These are phyloP conservation scores for Alloscopus bannaensis DNA, from an alignment of 2,888 invertebrate species.

Conservation along the genomic window DNA sequence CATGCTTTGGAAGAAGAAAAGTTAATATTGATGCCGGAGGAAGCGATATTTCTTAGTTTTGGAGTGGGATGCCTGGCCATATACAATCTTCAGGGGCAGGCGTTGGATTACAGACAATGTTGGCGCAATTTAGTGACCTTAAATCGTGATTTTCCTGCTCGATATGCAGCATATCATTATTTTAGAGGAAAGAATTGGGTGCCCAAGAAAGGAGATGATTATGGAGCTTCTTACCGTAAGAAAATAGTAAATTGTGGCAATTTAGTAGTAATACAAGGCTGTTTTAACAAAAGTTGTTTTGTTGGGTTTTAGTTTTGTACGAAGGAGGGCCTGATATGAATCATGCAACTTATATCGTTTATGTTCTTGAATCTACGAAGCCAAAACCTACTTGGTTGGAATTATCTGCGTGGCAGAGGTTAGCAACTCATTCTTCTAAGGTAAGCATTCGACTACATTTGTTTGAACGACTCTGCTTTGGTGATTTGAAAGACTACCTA, in stretches of 20 bases:
- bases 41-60: constrained; percentile 71
- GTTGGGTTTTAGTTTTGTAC: constrained; percentile 67
- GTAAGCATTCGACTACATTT: constrained; percentile 32
- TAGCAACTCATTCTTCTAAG: constrained; percentile 66
- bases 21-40: constrained; percentile 70
- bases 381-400: constrained; percentile 68
- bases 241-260: neutral
- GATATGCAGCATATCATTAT: constrained; percentile 71
- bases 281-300: neutral
- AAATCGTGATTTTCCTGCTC: constrained; percentile 67
- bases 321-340: constrained; percentile 68
- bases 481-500: no score
- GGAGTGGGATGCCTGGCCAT: constrained; percentile 70
- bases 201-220: constrained; percentile 66
- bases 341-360: constrained; percentile 69
- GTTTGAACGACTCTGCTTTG: neutral
- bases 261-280: constrained; percentile 6
- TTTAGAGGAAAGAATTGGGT: constrained; percentile 72
- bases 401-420: constrained; percentile 67
- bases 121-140: constrained; percentile 66
- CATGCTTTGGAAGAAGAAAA: constrained; percentile 63
- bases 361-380: constrained; percentile 67
- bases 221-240: constrained; percentile 70
- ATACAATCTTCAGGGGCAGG: constrained; percentile 54
- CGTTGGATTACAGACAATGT: constrained; percentile 58